Percentiles rank a stretch among this genome's conserved stretches.
These are phyloP conservation scores for Phaonia tiefii DNA, from an alignment of 2,888 invertebrate genomes.

Conservation along the genomic window DNA sequence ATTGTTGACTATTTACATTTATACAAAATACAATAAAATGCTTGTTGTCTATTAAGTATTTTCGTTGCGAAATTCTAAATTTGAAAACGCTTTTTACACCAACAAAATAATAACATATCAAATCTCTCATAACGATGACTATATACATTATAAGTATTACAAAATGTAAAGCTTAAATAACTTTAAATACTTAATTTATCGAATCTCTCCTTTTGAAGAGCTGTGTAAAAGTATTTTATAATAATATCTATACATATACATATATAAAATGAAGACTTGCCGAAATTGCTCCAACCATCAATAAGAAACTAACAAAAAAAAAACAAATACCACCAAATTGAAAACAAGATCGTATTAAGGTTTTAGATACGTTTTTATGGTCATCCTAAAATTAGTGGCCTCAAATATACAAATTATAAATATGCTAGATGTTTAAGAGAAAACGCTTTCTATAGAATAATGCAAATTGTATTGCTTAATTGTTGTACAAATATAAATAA, in stretches of 20 bases:
- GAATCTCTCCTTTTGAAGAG: not conserved
- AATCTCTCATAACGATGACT: not conserved
- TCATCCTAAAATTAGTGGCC: not conserved
- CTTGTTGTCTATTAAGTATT: slow-evolving; percentile 52
- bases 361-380: no score
- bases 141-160: no score
- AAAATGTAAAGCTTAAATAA: no score
- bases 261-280: slow-evolving; percentile 28
- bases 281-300: slow-evolving; percentile 4
- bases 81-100: slow-evolving; percentile 42
- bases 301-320: no score
- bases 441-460: slow-evolving; percentile 45
- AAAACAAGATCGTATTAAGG: not conserved
- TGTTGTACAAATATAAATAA: slow-evolving; percentile 52
- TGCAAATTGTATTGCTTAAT: slow-evolving; percentile 49
- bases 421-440: slow-evolving; percentile 24
- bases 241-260: no score
- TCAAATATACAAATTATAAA: slow-evolving; percentile 14
- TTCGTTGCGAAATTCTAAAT: slow-evolving; percentile 59
- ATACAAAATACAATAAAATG: no score
- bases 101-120: not conserved
- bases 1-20: slow-evolving; percentile 56
- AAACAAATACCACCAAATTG: slow-evolving; percentile 27
- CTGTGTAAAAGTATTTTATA: not conserved
- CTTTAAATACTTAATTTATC: no score